phyloP scores from a whole-genome alignment of 2,888 invertebrate genomes.

The Acronicta leporina region DNA sequence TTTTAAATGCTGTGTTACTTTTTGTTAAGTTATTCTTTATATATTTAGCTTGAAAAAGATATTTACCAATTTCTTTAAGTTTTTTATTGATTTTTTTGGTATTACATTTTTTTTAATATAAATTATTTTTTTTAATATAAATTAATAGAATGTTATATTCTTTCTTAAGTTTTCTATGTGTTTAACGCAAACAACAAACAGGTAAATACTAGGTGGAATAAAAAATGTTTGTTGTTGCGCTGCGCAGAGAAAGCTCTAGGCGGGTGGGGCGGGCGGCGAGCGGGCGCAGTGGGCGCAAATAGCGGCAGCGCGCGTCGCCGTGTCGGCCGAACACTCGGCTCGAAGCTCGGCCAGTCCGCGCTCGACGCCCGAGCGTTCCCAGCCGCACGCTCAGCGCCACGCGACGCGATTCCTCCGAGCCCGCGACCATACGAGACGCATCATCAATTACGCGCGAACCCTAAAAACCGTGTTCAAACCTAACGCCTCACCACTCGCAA shows the following conservation, averaged over 20 bases:
- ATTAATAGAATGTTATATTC: neutral
- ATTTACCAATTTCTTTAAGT: too few relatives aligned
- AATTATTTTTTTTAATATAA: too few relatives aligned
- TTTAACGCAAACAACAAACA: slow-evolving; percentile 40
- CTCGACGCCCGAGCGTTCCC: slow-evolving; percentile 60
- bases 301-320: slow-evolving; percentile 82
- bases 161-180: slow-evolving; percentile 1
- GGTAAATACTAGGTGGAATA: slow-evolving; percentile 72
- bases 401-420: slow-evolving; percentile 20
- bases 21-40: too few relatives aligned
- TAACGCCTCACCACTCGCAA: slow-evolving; percentile 8
- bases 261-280: slow-evolving; percentile 76
- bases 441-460: slow-evolving; percentile 59
- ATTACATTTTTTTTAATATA: too few relatives aligned
- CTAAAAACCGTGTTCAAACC: slow-evolving; percentile 19
- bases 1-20: too few relatives aligned
- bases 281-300: slow-evolving; percentile 83
- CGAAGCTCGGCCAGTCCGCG: slow-evolving; percentile 67
- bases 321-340: slow-evolving; percentile 65
- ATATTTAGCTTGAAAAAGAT: too few relatives aligned
- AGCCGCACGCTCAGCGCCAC: slow-evolving; percentile 38
- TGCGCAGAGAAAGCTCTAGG: slow-evolving; percentile 86
- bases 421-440: slow-evolving; percentile 45
- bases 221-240: slow-evolving; percentile 77
- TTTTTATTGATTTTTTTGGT: too few relatives aligned